Evolutionary conservation across 2,113 vertebrate species (phyloP), one percentile per base, ranked within the genome.

Genomic region (Crotalus horridus): DNA sequence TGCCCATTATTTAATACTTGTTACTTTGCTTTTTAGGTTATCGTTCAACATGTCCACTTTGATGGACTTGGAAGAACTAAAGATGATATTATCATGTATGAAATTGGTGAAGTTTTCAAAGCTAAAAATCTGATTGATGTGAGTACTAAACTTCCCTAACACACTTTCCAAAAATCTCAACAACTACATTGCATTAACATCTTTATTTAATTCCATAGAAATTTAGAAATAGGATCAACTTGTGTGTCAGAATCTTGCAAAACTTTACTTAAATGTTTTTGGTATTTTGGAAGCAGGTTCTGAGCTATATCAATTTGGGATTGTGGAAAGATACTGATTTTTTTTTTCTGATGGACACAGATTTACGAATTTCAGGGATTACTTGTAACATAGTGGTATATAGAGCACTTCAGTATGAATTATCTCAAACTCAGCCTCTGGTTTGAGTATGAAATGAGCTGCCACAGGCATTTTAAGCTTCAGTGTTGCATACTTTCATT

Each of bases 61-160:
- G 98, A 99, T 91, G 99, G 99, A 51, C 97, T 99, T 33, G 98
- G 98, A 24, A 98, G 99, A 97, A 99, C 99, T 51, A 99, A 99
- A 97, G 98, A 99, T 93, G 99, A 99, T 56, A 97, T 99, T 92
- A 98, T 99, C 58, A 98, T 99, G 89, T 98, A 97, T 94, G 99
- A 99, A 96, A 99, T 99, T 1, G 94, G 98, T 69, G 98, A 99
- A 4, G 98, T 99, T 93, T 99, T 99, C 95, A 98, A 97, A 74
- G 99, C 99, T 33, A 99, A 97, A 96, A 99, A 99, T 95, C 98
- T 99, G 4, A 98, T 99, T 17, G 99, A 99, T 88, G 99, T 99
- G 96, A 96, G 98, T 98, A 24, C 6, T 15, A 1, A 0, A 91
- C 59, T 64, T n/a, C 46, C 26, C 48, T 12, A 13, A 12, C 11